Evolutionary conservation across 2,888 invertebrate genomes (phyloP).

Genomic region (Yponomeuta malinellus): DNA sequence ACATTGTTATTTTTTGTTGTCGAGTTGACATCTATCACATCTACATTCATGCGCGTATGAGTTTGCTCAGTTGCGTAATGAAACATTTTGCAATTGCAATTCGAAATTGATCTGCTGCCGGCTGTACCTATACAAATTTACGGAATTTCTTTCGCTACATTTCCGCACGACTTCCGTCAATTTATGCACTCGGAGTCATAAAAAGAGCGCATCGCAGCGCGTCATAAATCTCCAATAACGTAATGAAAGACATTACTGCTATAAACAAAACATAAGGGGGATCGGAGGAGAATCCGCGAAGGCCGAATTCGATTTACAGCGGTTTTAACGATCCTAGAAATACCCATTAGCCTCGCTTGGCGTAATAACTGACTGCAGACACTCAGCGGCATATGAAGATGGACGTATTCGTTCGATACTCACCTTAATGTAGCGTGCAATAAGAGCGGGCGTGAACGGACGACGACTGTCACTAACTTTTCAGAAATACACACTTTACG

Average conservation of each 20-base stretch:
- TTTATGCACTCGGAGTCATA: conserved; percentile 13
- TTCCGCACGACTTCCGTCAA: conserved; percentile 8
- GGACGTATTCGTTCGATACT: not conserved
- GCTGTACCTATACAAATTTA: too few species aligned
- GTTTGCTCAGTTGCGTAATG: too few species aligned
- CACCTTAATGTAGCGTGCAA: too few species aligned
- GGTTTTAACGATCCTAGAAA: conserved; percentile 33
- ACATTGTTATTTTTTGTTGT: too few species aligned
- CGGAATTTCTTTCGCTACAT: not conserved
- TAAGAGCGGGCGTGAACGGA: too few species aligned
- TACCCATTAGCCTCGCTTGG: conserved; percentile 29
- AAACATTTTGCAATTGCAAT: too few species aligned
- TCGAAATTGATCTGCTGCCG: too few species aligned
- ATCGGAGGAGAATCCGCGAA: not conserved
- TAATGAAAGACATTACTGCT: conserved; percentile 3
- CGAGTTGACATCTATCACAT: too few species aligned
- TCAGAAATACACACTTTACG: too few species aligned
- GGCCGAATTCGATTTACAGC: conserved; percentile 20
- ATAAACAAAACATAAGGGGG: conserved; percentile 5
- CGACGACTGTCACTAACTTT: too few species aligned
- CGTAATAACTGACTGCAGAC: conserved; percentile 22
- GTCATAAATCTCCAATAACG: conserved; percentile 7
- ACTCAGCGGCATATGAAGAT: not conserved
- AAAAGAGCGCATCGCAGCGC: conserved; percentile 17
- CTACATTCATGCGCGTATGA: too few species aligned